A percentile compares a stretch with the other conserved stretches of the same genome.
phyloP scores from a whole-genome alignment of 2,113 vertebrate species.

The Erythrocercus mccallii region DNA sequence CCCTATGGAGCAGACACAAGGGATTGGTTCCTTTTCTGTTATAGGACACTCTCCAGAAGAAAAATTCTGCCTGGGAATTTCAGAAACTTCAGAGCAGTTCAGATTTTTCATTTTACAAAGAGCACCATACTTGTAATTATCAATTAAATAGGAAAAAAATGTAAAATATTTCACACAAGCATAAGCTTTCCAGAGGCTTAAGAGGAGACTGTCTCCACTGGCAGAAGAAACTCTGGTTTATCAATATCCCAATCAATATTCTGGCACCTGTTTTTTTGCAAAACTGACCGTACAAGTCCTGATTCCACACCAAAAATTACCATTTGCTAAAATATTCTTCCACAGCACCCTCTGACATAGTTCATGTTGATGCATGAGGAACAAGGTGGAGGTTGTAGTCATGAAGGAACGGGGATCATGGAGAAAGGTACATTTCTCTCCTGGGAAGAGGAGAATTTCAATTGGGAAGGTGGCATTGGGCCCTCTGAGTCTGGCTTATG shows the following conservation, averaged over 20 bases:
- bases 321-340: neutral
- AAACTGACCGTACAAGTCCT: neutral
- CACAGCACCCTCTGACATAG: neutral
- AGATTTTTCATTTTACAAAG: neutral
- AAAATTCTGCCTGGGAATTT: neutral
- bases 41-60: neutral
- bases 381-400: neutral
- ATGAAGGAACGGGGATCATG: neutral
- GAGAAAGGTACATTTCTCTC: neutral
- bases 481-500: neutral
- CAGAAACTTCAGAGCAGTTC: neutral
- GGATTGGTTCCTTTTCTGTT: neutral
- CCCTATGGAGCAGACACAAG: neutral
- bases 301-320: neutral
- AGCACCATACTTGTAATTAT: neutral
- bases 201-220: neutral
- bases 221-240: neutral
- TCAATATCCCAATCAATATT: neutral
- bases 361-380: neutral
- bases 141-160: neutral
- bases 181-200: neutral
- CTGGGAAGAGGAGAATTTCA: neutral
- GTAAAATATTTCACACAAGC: neutral
- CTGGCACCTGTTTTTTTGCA: neutral
- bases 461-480: neutral